A percentile compares a stretch with the other conserved stretches of the same genome.
Conservation (phyloP, 2,797 vertebrate species). For the Valencia hispanica region DNA sequence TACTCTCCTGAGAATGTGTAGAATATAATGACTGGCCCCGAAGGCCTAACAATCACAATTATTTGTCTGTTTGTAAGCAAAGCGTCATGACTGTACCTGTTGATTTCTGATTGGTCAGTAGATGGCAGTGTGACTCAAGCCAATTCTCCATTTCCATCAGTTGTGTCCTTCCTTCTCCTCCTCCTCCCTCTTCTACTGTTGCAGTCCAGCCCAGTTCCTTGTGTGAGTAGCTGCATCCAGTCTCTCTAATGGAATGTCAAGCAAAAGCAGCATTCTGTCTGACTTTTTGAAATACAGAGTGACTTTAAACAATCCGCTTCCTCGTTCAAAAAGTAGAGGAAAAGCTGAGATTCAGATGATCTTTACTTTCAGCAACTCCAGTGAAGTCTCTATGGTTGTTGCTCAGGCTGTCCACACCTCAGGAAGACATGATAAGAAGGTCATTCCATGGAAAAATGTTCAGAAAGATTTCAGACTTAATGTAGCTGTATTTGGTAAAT, state of each 20-base stretch:
- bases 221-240: conserved; percentile 57
- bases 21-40: background rate
- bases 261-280: conserved; percentile 68
- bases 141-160: conserved; percentile 12
- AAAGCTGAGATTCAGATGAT: conserved; percentile 38
- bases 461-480: too few species aligned
- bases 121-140: conserved; percentile 76
- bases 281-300: conserved; percentile 70
- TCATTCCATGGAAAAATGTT: conserved; percentile 31
- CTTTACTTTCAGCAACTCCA: conserved; percentile 43
- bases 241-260: conserved; percentile 78
- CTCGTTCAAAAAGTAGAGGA: conserved; percentile 39
- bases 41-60: conserved; percentile 9
- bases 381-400: conserved; percentile 45
- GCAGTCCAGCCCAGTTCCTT: conserved; percentile 27
- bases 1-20: background rate
- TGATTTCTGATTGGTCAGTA: conserved; percentile 51
- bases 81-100: conserved; percentile 41
- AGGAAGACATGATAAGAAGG: conserved; percentile 32
- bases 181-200: background rate
- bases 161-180: background rate
- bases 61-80: conserved; percentile 4
- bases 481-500: conserved; percentile 34
- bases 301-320: conserved; percentile 66
- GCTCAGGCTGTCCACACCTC: conserved; percentile 30